Base-by-base conservation (phyloP, 2,113 vertebrate species). In the Lota lota region DNA sequence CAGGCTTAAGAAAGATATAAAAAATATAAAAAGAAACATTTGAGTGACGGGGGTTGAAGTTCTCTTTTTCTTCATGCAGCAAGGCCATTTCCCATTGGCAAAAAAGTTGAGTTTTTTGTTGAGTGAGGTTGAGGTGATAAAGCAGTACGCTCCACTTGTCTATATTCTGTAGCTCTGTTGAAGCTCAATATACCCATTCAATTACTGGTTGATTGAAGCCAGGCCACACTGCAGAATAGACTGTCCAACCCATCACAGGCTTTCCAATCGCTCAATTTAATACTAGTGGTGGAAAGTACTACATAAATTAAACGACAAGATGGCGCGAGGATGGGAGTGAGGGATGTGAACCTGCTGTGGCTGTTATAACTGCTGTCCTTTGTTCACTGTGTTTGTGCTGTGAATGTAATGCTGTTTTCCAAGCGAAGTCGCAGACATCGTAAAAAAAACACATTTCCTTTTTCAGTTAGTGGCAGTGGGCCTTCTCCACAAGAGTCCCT, bases 141-240 rank as follows among this genome's bases (percentile, higher is more conserved):
- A 19, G 67, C 21, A 64, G 71, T 79, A 69, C 64, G 79, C 69
- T 79, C 68, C 21, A 81, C 78, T 78, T 67, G 72, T 64, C 22
- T 75, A 28, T 79, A 74, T n/a, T 67, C 66, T 75, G 4, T 58
- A 85, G 74, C 75, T 66, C 20, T 16, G 61, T 65, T 83, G 71
- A 81, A 79, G 72, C 78, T 83, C 85, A 78, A 88, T 85, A 85
- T 67, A 84, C 86, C 75, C 81, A 86, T 85, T 87, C 85, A 86
- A 82, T 89, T 87, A 84, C 66, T 64, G 69, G 70, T 65, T 71
- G 86, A 89, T 77, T 86, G 75, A 88, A 88, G 83, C 82, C 78
- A 58, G 73, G 18, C 61, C 21, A 28, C 21, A 66, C 47, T 61
- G 73, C 71, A 73, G 75, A 84, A 77, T 78, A 78, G 76, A 76